Conservation (phyloP, 2,113 vertebrate genomes). For the Trachemys scripta region DNA sequence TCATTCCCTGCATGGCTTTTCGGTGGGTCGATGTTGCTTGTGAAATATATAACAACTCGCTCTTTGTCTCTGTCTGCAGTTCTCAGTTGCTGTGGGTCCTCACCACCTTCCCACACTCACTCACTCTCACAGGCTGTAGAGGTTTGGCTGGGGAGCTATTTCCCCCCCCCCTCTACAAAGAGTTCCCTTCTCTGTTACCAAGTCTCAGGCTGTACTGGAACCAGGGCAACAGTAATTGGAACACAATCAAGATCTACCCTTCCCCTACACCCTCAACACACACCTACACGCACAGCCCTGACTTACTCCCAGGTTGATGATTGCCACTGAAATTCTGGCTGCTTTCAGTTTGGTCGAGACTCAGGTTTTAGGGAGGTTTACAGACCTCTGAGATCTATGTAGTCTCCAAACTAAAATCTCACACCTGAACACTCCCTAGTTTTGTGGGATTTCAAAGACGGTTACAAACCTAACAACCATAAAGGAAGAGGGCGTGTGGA, state of each 20-base stretch:
- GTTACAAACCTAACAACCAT: neutral
- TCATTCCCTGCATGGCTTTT: neutral
- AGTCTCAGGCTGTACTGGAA: neutral
- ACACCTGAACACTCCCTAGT: neutral
- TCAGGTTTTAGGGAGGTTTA: neutral
- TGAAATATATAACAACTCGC: neutral
- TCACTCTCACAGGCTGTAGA: no score
- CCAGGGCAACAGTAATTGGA: neutral
- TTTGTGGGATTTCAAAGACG: neutral
- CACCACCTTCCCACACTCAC: no score
- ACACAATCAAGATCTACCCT: neutral
- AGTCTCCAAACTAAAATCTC: neutral
- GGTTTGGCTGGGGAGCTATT: no score
- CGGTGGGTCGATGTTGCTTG: neutral
- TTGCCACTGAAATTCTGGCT: neutral
- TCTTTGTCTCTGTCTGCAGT: neutral
- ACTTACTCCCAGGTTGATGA: neutral
- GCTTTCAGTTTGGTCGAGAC: neutral
- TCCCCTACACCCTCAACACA: neutral
- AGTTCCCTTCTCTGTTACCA: neutral
- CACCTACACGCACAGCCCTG: neutral
- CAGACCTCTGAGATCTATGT: neutral
- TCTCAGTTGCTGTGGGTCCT: neutral
- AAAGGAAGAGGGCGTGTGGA: neutral
- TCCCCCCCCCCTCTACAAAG: neutral